Evolutionary conservation across 2,113 vertebrate genomes (phyloP).

Genomic region (Petrocephalus microphthalmus): DNA sequence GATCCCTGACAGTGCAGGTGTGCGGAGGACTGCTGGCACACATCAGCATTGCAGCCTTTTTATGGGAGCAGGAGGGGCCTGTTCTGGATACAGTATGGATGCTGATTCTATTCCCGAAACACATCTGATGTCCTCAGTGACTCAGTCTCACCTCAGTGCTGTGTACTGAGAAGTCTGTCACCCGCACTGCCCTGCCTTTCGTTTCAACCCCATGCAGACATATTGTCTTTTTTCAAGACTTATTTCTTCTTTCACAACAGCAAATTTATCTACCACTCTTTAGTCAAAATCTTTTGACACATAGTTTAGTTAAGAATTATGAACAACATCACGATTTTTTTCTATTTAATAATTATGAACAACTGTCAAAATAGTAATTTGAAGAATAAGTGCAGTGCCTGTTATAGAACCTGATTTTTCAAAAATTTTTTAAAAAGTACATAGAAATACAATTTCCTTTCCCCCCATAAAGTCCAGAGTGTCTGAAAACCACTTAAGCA

Average conservation of each 20-base stretch:
- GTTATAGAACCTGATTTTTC: not conserved
- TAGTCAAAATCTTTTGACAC: not conserved
- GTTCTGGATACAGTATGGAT: not conserved
- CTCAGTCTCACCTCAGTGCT: not conserved
- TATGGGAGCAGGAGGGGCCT: not conserved
- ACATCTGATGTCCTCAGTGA: not conserved
- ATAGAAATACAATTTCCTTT: not conserved
- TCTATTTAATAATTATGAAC: not conserved
- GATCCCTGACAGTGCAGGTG: not conserved
- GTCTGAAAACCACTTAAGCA: constrained; percentile 51
- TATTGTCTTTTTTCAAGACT: not conserved
- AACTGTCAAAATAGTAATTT: not conserved
- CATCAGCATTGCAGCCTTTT: not conserved
- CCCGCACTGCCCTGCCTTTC: not conserved
- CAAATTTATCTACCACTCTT: not conserved
- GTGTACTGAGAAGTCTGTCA: not conserved
- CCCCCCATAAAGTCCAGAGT: constrained; percentile 23
- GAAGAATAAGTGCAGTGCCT: not conserved
- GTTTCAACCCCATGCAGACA: not conserved
- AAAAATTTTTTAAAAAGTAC: not conserved
- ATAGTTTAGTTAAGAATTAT: not conserved
- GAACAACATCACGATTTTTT: not conserved
- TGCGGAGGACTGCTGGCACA: not conserved
- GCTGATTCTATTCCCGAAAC: not conserved
- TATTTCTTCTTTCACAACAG: not conserved